A percentile compares a stretch with the other conserved stretches of the same genome.
Conservation (phyloP, 1,140 invertebrate genomes). For the Heliconius himera region DNA sequence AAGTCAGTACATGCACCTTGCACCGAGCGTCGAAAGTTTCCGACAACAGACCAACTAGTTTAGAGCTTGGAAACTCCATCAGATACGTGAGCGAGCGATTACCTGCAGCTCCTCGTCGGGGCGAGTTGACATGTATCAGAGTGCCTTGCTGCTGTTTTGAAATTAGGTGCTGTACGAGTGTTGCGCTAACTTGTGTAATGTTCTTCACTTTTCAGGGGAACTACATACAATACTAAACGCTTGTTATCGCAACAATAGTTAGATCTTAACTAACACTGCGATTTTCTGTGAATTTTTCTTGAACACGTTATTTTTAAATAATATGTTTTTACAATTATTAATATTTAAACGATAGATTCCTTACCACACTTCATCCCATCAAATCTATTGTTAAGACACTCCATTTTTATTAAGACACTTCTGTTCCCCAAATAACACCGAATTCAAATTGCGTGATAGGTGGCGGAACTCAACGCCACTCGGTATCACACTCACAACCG, state of each 20-base stretch:
- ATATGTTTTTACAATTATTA: too few relatives aligned
- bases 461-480: too few relatives aligned
- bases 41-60: conserved; percentile 76
- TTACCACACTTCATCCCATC: too few relatives aligned
- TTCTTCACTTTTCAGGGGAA: conserved; percentile 23
- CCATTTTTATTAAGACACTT: too few relatives aligned
- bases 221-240: conserved; percentile 12
- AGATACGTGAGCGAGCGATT: conserved; percentile 78
- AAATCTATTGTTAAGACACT: too few relatives aligned
- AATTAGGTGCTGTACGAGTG: conserved; percentile 36
- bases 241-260: conserved; percentile 13
- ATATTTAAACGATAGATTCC: too few relatives aligned
- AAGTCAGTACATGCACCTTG: conserved; percentile 74
- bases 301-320: too few relatives aligned
- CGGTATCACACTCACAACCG: too few relatives aligned
- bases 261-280: background rate
- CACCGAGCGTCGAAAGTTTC: conserved; percentile 69
- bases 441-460: too few relatives aligned
- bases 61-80: conserved; percentile 77
- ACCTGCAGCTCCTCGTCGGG: conserved; percentile 60
- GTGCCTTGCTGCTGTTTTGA: conserved; percentile 37
- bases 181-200: conserved; percentile 28
- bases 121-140: conserved; percentile 54
- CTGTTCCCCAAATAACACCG: too few relatives aligned
- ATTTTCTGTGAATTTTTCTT: background rate